Base-by-base conservation (phyloP, 2,113 vertebrate genomes). In the Colinus virginianus region DNA sequence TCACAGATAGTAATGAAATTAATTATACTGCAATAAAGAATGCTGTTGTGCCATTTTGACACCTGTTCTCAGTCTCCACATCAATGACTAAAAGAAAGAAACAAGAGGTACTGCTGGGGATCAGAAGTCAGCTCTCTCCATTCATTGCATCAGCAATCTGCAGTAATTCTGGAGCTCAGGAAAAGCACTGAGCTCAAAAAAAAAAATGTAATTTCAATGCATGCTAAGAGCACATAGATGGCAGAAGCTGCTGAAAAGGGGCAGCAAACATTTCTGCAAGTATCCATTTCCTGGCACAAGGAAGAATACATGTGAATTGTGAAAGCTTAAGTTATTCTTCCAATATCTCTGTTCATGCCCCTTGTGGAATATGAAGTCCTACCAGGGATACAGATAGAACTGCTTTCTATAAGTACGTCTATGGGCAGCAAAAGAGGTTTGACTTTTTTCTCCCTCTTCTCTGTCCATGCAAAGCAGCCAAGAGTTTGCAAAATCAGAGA, bases 401-500 rank as follows among this genome's bases (percentile, higher is more conserved):
- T 51, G n/a, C 42, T 91, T 83, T 95, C 55, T 53, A 45, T 45
- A 68, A 78, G 38, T 6, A 1, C 77, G 21, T 69, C 55, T 62
- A 26, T 61, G 74, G 74, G 74, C 78, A 75, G 58, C 56, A 90
- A 71, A 88, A 56, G 56, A 43, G 59, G 13, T 28, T 91, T 87
- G 28, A 16, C 3, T 15, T 53, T 90, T 63, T 49, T 78, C 79
- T 74, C 43, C 64, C 76, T 48, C 61, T 64, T 83, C 25, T 80
- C 48, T 84, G 67, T 18, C 56, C 28, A 32, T 75, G 90, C 51
- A 90, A 63, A 87, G 51, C 49, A 90, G 74, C 56, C 87, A 93
- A 68, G 49, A 23, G 46, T 92, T 90, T 90, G 42, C 71, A 79
- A 88, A 91, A 89, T 59, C 71, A 25, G 75, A 93, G 68, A 92